Base-by-base conservation (phyloP, 2,113 vertebrate species). In the Oreocharis arfaki region DNA sequence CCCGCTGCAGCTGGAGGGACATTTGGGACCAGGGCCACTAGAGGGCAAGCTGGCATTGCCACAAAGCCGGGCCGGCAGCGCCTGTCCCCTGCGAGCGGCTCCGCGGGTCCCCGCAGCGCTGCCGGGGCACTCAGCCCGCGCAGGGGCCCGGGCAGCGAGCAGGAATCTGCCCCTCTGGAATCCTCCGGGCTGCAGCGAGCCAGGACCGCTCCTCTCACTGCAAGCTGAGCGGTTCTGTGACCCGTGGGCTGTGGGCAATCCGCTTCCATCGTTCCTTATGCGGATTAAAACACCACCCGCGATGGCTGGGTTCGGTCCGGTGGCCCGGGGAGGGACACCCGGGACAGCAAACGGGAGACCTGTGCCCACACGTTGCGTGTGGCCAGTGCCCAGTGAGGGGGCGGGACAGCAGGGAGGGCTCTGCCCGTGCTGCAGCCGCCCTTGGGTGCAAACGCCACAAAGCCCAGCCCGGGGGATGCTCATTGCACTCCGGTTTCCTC, bases 201-300 rank as follows among this genome's bases (percentile, higher is more conserved):
- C 44, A 3, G 57, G 8, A 6, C 30, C 16, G 0, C 11, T 16
- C 30, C 70, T 12, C 64, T 50, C 7, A 4, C 3, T 46, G 39
- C 49, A 13, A 59, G 16, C 10, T 0, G 30, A 16, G 6, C 2
- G 2, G 10, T 41, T 42, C 1, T 11, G 73, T 19, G 56, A 8
- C 42, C 11, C 8, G 0, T 2, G 49, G 35, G 24, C 37, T 46
- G 77, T 1, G 7, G 60, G 55, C 4, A 20, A 26, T 53, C 15
- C 2, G 0, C 15, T 41, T 41, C n/a, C 33, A 8, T 37, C 13
- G 4, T 26, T 10, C 0, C 0, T 47, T 16, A 3, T 1, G 0
- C 23, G 20, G n/a, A 15, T 46, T 50, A 35, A 86, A 71, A 1
- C 14, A 0, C 13, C 22, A 4, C 7, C 27, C 56, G 2, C 33